Percentiles rank a stretch among this genome's conserved stretches.
phyloP scores from a whole-genome alignment of 2,888 invertebrate genomes.

The Torymus tubicola region DNA sequence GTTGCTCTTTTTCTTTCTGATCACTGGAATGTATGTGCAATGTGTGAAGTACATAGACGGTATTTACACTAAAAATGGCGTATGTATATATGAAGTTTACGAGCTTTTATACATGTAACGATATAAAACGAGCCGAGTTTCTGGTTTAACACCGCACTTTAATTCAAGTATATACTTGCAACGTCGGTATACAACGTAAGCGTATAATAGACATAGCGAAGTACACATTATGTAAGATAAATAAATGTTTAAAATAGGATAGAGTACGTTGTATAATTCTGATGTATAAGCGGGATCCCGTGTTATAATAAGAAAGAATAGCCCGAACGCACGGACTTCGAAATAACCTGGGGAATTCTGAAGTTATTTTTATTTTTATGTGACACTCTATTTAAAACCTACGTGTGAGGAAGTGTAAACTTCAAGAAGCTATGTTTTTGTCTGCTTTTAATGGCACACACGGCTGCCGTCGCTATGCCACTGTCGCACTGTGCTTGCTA shows the following conservation, averaged over 20 bases:
- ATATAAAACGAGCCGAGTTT: too few species aligned
- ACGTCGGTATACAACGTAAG: too few species aligned
- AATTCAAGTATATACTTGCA: too few species aligned
- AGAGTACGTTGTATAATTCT: too few species aligned
- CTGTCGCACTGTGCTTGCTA: too few species aligned
- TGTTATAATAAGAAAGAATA: constrained; percentile 2
- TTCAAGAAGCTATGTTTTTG: neutral
- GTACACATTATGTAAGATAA: too few species aligned
- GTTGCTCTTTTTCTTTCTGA: neutral
- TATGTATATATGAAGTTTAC: too few species aligned
- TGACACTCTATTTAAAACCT: constrained; percentile 31
- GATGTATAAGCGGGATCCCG: too few species aligned
- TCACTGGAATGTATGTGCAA: neutral
- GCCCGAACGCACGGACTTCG: neutral
- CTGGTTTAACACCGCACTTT: too few species aligned
- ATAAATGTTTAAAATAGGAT: too few species aligned
- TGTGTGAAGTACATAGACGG: neutral
- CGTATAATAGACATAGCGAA: neutral
- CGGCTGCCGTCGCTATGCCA: too few species aligned
- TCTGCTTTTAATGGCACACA: constrained; percentile 7
- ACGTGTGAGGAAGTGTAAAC: constrained; percentile 2
- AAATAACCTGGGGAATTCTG: constrained; percentile 10
- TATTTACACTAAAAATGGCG: neutral
- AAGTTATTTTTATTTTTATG: constrained; percentile 10
- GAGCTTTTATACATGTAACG: too few species aligned